Conservation (phyloP, 2,113 vertebrate species). For the Circaetus cinerascens region DNA sequence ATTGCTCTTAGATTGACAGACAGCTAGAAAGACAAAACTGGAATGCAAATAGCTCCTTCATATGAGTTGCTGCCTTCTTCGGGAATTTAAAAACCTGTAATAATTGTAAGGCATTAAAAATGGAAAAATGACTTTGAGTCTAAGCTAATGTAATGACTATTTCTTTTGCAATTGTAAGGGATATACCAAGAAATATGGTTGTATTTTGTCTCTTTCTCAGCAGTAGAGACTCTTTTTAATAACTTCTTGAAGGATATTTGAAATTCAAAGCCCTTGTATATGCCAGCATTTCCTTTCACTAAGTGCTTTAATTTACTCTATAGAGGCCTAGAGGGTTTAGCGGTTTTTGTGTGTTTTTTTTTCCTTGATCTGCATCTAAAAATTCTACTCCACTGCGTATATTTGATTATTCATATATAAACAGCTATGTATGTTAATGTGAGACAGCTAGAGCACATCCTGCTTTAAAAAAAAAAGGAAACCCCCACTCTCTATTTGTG, state of each 20-base stretch:
- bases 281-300: constrained; percentile 29
- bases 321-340: constrained; percentile 18
- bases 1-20: background rate
- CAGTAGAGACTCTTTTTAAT: constrained; percentile 6
- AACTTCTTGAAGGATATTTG: constrained; percentile 45
- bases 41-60: background rate
- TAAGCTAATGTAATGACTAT: constrained; percentile 4
- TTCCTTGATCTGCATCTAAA: background rate
- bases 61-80: background rate
- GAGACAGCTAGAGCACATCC: background rate
- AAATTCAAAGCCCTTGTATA: constrained; percentile 29
- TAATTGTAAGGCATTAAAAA: constrained; percentile 14
- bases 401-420: constrained; percentile 16
- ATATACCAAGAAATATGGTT: background rate
- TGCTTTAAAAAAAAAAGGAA: background rate
- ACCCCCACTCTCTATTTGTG: background rate
- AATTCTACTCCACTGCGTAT: background rate
- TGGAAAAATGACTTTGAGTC: background rate
- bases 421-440: background rate
- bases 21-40: background rate
- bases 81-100: background rate
- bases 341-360: background rate
- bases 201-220: constrained; percentile 16
- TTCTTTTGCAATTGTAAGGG: background rate
- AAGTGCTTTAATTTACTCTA: constrained; percentile 56